These are phyloP conservation scores for Phalera bucephala DNA, from an alignment of 2,888 invertebrate species.

Conservation along the genomic window DNA sequence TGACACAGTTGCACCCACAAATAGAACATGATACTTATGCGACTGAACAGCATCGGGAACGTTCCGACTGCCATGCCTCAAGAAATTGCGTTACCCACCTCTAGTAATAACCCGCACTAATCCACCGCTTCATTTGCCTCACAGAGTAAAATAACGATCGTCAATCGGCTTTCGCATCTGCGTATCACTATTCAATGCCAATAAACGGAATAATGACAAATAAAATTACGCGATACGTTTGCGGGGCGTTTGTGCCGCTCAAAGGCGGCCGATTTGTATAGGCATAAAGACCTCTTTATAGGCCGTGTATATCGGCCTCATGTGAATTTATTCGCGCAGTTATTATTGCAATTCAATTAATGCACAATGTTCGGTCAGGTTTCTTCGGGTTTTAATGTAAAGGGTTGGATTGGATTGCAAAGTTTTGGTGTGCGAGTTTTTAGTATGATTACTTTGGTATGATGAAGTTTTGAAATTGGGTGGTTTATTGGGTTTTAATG, in stretches of 20 bases:
- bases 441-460: too few species aligned
- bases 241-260: slow-evolving; percentile 69
- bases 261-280: slow-evolving; percentile 81
- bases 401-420: slow-evolving; percentile 3
- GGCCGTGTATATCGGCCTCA: slow-evolving; percentile 61
- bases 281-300: slow-evolving; percentile 77
- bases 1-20: too few species aligned
- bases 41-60: too few species aligned
- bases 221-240: slow-evolving; percentile 60
- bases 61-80: too few species aligned
- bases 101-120: too few species aligned
- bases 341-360: slow-evolving; percentile 82
- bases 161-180: slow-evolving; percentile 33
- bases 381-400: slow-evolving; percentile 40
- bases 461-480: too few species aligned
- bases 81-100: too few species aligned
- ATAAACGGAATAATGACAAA: slow-evolving; percentile 61
- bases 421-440: background rate
- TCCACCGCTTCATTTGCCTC: slow-evolving; percentile 7
- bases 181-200: slow-evolving; percentile 41
- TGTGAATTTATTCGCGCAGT: slow-evolving; percentile 71
- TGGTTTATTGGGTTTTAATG: too few species aligned
- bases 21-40: too few species aligned
- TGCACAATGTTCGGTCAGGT: slow-evolving; percentile 66
- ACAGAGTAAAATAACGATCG: slow-evolving; percentile 17